phyloP scores from a whole-genome alignment of 2,888 invertebrate genomes.

The Leptura quadrifasciata region DNA sequence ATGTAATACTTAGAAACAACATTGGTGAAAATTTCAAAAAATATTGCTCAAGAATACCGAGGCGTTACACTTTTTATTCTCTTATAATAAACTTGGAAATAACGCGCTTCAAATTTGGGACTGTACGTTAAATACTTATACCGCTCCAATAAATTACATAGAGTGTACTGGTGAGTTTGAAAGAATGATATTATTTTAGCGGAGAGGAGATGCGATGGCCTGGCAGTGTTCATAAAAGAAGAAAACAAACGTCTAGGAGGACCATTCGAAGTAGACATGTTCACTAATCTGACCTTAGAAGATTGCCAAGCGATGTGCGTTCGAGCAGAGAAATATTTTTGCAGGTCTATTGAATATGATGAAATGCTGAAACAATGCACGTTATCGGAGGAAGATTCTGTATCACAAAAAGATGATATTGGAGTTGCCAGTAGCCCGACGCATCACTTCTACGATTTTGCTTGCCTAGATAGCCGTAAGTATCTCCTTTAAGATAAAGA shows the following conservation, averaged over 20 bases:
- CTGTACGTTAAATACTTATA: too few species aligned
- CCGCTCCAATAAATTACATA: too few species aligned
- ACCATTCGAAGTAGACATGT: constrained; percentile 91
- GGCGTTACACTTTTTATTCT: too few species aligned
- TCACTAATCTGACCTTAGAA: constrained; percentile 89
- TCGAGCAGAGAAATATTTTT: constrained; percentile 91
- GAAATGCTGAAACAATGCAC: constrained; percentile 91
- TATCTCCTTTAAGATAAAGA: constrained; percentile 59
- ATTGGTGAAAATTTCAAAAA: too few species aligned
- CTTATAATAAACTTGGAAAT: too few species aligned
- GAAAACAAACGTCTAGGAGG: constrained; percentile 91
- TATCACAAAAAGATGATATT: constrained; percentile 91
- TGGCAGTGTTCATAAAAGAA: constrained; percentile 92
- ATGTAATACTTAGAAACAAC: too few species aligned
- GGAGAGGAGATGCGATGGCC: constrained; percentile 89
- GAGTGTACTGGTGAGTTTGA: too few species aligned
- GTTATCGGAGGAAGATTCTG: constrained; percentile 93
- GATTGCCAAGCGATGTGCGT: constrained; percentile 93
- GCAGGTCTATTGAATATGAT: constrained; percentile 92
- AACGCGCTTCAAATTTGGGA: too few species aligned
- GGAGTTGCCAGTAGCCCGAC: constrained; percentile 89
- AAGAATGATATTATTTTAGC: constrained; percentile 74
- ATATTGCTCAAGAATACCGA: too few species aligned
- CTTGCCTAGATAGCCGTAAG: constrained; percentile 93
- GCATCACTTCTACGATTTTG: constrained; percentile 91